Percentiles rank a stretch among this genome's conserved stretches.
Evolutionary conservation across 2,113 vertebrate genomes (phyloP).

Genomic region (Brevimyrus niger): DNA sequence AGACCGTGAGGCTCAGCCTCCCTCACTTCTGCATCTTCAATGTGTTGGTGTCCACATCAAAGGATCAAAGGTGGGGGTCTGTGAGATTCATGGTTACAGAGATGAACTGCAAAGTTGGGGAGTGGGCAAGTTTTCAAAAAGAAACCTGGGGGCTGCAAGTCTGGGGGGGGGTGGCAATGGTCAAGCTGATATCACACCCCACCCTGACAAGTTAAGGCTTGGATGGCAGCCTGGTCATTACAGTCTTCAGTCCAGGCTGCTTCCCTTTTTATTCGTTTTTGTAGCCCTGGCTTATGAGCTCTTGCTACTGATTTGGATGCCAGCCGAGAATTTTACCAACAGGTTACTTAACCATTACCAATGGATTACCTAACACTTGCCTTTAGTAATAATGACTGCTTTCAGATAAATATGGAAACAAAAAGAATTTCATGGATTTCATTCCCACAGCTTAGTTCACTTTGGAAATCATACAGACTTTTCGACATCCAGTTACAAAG

Average conservation of each 20-base stretch:
- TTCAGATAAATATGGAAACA: not conserved
- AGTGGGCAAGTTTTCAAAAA: not conserved
- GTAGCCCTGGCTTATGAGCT: not conserved
- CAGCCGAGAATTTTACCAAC: not conserved
- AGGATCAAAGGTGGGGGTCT: not conserved
- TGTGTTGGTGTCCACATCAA: not conserved
- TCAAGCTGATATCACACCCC: not conserved
- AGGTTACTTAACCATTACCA: not conserved
- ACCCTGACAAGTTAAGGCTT: conserved; percentile 3
- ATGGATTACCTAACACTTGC: not conserved
- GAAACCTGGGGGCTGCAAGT: not conserved
- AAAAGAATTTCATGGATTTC: not conserved
- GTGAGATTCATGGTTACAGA: too few relatives aligned
- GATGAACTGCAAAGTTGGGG: not conserved
- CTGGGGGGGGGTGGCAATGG: not conserved
- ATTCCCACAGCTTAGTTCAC: not conserved
- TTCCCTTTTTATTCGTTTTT: not conserved
- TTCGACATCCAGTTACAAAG: not conserved
- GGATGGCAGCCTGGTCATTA: not conserved
- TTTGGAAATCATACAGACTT: not conserved
- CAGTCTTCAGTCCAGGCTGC: not conserved
- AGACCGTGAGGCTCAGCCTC: not conserved
- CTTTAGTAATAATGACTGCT: not conserved
- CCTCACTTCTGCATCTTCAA: not conserved
- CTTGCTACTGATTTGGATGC: not conserved